Conservation (phyloP, 2,888 invertebrate genomes). For the Acronicta leporina region DNA sequence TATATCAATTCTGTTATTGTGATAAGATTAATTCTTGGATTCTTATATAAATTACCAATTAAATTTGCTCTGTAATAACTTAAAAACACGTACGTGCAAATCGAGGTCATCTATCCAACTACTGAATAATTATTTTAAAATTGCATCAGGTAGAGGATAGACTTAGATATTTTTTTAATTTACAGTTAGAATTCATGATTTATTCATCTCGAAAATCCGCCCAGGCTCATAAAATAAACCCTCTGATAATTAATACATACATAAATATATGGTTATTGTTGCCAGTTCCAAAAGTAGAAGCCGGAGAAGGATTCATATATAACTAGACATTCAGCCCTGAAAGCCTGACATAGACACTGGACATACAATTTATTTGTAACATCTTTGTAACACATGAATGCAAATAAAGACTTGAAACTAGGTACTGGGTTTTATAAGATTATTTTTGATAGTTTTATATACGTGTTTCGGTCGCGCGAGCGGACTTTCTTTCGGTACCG, state of each 20-base stretch:
- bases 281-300: too few relatives aligned
- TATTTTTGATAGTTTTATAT: too few relatives aligned
- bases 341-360: too few relatives aligned
- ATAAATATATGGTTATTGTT: too few relatives aligned
- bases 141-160: background rate
- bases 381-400: too few relatives aligned
- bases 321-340: too few relatives aligned
- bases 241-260: conserved; percentile 21
- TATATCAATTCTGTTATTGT: background rate
- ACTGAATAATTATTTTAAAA: conserved; percentile 21
- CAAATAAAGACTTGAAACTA: too few relatives aligned
- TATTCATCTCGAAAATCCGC: conserved; percentile 21
- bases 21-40: conserved; percentile 4
- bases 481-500: too few relatives aligned
- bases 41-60: conserved; percentile 16
- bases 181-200: conserved; percentile 27
- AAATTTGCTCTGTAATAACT: conserved; percentile 8
- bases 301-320: too few relatives aligned
- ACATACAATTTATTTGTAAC: too few relatives aligned
- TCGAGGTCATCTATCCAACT: conserved; percentile 15
- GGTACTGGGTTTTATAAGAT: too few relatives aligned
- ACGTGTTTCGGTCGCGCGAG: too few relatives aligned
- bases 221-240: conserved; percentile 37
- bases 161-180: conserved; percentile 1
- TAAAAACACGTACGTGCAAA: conserved; percentile 23